phyloP scores from a whole-genome alignment of 2,113 vertebrate genomes.

The Myrmecobius fasciatus region DNA sequence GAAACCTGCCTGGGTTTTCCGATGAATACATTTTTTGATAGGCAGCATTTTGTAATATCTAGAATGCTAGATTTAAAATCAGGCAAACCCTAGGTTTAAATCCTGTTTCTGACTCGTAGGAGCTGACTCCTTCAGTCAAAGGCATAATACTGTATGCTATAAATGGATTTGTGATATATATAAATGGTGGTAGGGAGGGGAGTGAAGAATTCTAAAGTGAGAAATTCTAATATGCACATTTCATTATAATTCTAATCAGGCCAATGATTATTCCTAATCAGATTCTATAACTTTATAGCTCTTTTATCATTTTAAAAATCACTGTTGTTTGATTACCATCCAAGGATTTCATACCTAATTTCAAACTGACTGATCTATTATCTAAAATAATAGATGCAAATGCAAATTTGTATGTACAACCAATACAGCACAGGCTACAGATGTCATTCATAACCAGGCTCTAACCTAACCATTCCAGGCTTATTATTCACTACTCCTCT shows the following conservation, averaged over 20 bases:
- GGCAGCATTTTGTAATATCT: not conserved
- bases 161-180: not conserved
- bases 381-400: too few relatives aligned
- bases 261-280: not conserved
- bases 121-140: not conserved
- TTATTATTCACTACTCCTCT: not conserved
- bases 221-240: not conserved
- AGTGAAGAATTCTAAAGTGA: too few relatives aligned
- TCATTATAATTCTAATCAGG: not conserved
- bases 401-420: not conserved
- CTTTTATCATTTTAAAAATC: constrained; percentile 28
- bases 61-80: not conserved
- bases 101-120: not conserved
- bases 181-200: not conserved
- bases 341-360: constrained; percentile 22
- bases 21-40: not conserved
- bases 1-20: not conserved
- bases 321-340: not conserved
- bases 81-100: not conserved
- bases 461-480: too few relatives aligned
- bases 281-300: not conserved
- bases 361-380: constrained; percentile 24
- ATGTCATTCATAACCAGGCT: not conserved
- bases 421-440: not conserved
- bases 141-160: not conserved